Conservation (phyloP, 2,888 invertebrate genomes). For the Acrobasis consociella region DNA sequence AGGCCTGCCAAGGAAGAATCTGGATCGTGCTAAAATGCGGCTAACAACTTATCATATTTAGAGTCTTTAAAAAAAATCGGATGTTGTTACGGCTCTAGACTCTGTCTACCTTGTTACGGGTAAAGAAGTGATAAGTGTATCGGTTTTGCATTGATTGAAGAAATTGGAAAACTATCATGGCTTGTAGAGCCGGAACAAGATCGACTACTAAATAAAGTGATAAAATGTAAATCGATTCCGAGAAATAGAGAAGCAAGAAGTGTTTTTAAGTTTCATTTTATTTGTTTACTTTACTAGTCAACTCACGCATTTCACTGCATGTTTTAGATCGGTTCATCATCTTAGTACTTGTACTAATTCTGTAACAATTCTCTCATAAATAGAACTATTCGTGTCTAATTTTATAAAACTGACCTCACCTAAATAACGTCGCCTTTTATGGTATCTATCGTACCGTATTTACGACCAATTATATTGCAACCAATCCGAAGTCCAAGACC, state of each 20-base stretch:
- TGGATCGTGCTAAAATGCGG: too few relatives aligned
- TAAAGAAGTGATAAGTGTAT: too few relatives aligned
- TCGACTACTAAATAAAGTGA: slow-evolving; percentile 20
- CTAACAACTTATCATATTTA: too few relatives aligned
- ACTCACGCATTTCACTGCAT: too few relatives aligned
- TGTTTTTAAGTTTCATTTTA: background rate
- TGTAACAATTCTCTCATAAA: too few relatives aligned
- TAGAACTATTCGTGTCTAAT: background rate
- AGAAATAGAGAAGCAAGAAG: background rate
- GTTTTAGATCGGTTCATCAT: too few relatives aligned
- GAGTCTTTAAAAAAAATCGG: too few relatives aligned
- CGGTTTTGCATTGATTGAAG: slow-evolving; percentile 53
- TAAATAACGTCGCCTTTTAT: slow-evolving; percentile 2
- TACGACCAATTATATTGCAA: slow-evolving; percentile 1
- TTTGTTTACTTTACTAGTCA: background rate
- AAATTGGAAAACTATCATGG: slow-evolving; percentile 55
- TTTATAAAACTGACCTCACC: background rate
- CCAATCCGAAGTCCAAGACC: slow-evolving; percentile 7
- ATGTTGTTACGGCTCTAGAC: too few relatives aligned
- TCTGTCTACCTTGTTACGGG: too few relatives aligned
- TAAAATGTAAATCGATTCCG: slow-evolving; percentile 3
- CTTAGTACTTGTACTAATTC: too few relatives aligned
- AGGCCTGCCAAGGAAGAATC: too few relatives aligned
- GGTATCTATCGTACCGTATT: background rate
- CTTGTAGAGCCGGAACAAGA: slow-evolving; percentile 56